These are phyloP conservation scores for Rhingia rostrata DNA, from an alignment of 2,888 invertebrate species.

Conservation along the genomic window DNA sequence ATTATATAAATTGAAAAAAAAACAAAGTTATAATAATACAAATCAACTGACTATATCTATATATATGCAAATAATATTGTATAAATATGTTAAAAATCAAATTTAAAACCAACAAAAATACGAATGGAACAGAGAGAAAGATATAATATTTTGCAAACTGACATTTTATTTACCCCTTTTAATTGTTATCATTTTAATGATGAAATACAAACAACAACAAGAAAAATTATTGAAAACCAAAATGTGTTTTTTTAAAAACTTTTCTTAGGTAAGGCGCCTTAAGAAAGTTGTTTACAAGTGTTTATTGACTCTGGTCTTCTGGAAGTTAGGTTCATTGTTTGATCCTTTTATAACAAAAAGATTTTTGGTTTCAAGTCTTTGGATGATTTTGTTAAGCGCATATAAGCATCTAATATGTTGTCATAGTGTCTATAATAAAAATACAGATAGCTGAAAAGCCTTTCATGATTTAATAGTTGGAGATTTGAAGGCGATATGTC, in stretches of 20 bases:
- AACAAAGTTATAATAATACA: constrained; percentile 10
- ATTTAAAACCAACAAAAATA: constrained; percentile 20
- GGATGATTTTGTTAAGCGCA: too few species aligned
- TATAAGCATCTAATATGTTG: too few species aligned
- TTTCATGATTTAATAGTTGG: too few species aligned
- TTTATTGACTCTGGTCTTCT: too few species aligned
- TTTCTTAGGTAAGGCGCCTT: background rate
- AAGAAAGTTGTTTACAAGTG: too few species aligned
- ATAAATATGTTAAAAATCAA: constrained; percentile 43
- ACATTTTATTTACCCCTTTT: constrained; percentile 59
- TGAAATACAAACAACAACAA: constrained; percentile 54
- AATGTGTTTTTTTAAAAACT: background rate
- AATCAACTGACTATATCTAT: constrained; percentile 57
- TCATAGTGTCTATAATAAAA: too few species aligned
- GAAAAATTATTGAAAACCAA: constrained; percentile 29
- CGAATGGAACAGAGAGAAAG: constrained; percentile 41
- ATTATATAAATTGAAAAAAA: constrained; percentile 37
- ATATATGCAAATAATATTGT: constrained; percentile 45
- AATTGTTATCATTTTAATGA: constrained; percentile 69
- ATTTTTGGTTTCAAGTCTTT: too few species aligned
- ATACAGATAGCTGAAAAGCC: too few species aligned
- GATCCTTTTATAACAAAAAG: too few species aligned
- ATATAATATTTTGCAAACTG: constrained; percentile 62
- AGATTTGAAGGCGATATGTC: too few species aligned
- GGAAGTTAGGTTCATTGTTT: too few species aligned